phyloP scores from a whole-genome alignment of 2,797 vertebrate species.

The Rhinichthys osculus region DNA sequence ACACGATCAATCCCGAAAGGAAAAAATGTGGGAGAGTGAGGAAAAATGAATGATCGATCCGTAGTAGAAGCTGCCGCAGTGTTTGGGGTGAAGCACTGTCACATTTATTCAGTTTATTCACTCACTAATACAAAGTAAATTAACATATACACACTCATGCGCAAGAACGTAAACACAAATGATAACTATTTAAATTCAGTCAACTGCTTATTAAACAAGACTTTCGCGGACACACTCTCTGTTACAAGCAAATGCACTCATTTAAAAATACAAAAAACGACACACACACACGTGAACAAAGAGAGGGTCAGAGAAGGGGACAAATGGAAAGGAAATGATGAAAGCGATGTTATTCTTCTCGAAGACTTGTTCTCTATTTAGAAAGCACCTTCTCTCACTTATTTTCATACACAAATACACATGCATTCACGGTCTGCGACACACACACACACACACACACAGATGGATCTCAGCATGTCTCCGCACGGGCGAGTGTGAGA shows the following conservation, averaged over 20 bases:
- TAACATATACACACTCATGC: neutral
- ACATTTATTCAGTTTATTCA: constrained; percentile 9
- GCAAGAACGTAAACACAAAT: neutral
- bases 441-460: constrained; percentile 38
- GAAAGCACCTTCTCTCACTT: constrained; percentile 10
- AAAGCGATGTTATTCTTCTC: neutral
- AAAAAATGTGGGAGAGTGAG: neutral
- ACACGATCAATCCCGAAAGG: constrained; percentile 24
- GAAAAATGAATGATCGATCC: constrained; percentile 6
- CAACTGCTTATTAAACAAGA: neutral
- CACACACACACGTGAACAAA: neutral
- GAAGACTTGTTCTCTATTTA: constrained; percentile 18
- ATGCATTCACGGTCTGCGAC: constrained; percentile 12
- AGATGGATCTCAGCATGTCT: constrained; percentile 59
- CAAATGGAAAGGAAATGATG: neutral
- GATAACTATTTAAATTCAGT: constrained; percentile 14
- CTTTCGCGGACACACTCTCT: neutral
- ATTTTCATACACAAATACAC: constrained; percentile 37
- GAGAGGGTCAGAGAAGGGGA: constrained; percentile 23
- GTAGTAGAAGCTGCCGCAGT: neutral
- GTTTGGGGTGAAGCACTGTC: neutral
- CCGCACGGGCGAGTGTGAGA: constrained; percentile 31
- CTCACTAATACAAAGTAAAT: constrained; percentile 3
- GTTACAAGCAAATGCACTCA: constrained; percentile 5
- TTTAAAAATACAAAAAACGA: neutral